Percentiles rank a stretch among this genome's conserved stretches.
phyloP scores from a whole-genome alignment of 2,797 vertebrate genomes.

The Lithobates pipiens region DNA sequence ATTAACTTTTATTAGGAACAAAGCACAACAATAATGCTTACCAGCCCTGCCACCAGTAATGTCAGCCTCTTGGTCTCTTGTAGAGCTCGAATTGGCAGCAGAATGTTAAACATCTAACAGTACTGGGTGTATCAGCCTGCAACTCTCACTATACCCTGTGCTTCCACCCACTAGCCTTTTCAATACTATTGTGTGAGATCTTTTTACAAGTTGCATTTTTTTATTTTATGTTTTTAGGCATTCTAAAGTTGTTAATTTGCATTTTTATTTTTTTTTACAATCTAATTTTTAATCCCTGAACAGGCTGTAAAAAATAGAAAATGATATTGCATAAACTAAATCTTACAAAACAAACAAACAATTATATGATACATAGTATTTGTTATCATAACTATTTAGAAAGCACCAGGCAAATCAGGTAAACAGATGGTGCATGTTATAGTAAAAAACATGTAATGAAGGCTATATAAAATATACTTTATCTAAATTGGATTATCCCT shows the following conservation, averaged over 20 bases:
- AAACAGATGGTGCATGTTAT: neutral
- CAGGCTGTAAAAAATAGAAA: neutral
- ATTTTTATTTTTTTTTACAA: no score
- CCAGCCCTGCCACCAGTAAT: no score
- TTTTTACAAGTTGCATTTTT: neutral
- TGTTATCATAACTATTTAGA: neutral
- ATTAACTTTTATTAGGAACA: no score
- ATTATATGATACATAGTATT: neutral
- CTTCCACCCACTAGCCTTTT: no score
- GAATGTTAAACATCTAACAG: no score
- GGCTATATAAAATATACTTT: conserved; percentile 1
- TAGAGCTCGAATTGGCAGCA: no score
- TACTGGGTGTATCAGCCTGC: no score
- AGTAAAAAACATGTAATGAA: neutral
- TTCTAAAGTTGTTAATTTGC: neutral
- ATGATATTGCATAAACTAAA: neutral
- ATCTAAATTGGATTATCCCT: neutral
- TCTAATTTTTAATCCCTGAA: neutral
- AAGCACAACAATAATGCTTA: no score
- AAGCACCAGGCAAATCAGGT: neutral
- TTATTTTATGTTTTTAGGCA: neutral
- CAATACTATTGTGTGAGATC: no score
- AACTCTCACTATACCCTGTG: no score
- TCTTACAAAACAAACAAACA: neutral
- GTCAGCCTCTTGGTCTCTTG: no score